phyloP scores from a whole-genome alignment of 2,113 vertebrate species.

The Vicugna pacos region DNA sequence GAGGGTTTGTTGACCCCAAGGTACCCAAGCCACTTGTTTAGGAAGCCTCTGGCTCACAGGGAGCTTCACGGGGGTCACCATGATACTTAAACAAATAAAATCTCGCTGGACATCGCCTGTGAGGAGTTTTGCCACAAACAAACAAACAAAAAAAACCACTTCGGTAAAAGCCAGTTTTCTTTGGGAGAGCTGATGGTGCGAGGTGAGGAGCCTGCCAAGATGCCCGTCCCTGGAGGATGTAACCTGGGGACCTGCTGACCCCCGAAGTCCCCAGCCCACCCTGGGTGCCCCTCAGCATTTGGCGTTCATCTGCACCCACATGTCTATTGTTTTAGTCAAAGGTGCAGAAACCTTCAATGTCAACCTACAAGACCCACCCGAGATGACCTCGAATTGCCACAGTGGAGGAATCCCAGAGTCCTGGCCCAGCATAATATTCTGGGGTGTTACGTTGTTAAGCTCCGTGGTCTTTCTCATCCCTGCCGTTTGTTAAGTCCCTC shows the following conservation, averaged over 20 bases:
- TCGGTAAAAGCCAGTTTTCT: not conserved
- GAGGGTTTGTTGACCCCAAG: not conserved
- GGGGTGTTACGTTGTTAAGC: not conserved
- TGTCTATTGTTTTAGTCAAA: not conserved
- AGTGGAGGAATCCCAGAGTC: not conserved
- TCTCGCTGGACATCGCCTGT: not conserved
- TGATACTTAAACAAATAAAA: not conserved
- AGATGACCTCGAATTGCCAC: not conserved
- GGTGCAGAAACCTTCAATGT: not conserved
- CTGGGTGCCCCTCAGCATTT: not conserved
- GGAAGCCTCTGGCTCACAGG: not conserved
- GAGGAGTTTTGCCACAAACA: not conserved
- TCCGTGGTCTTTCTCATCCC: not conserved
- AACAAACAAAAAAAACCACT: not conserved
- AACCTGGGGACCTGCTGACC: not conserved
- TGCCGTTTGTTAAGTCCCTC: not conserved
- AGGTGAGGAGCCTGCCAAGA: not conserved
- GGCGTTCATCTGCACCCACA: not conserved
- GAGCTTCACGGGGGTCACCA: not conserved
- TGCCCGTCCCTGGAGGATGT: not conserved
- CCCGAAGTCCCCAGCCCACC: accelerated
- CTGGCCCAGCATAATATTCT: not conserved
- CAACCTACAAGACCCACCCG: not conserved
- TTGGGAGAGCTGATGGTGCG: not conserved
- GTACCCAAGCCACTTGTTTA: not conserved